Evolutionary conservation across 2,113 vertebrate genomes (phyloP), one percentile per base, ranked within the genome.

Genomic region (Alectura lathami): DNA sequence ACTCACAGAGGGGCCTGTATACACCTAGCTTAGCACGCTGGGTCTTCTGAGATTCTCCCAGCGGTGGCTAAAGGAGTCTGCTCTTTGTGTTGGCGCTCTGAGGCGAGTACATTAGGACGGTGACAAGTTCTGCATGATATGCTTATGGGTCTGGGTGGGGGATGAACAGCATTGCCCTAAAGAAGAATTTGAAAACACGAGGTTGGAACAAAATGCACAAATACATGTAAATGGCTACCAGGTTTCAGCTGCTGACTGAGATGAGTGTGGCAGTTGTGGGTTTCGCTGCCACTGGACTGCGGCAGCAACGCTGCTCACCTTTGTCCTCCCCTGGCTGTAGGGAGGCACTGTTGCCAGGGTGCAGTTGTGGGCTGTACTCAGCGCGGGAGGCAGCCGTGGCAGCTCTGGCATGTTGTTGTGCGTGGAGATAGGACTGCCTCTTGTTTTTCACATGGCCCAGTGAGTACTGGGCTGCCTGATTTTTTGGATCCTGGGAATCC

Each of bases 11-110:
- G 30, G 76, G 29, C 22, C 26, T 11, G 2, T 30, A 5, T 10
- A 74, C 22, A 42, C 30, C 30, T 43, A 8, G n/a, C 36, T 3
- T 62, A 56, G 8, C 17, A 48, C 32, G 3, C 0, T 5, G 7
- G 26, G 29, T 54, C 26, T 40, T 40, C 16, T 17, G 16, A 85
- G n/a, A 36, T 53, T 76, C 24, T 42, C 64, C 36, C 29, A 68
- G 34, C 21, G 57, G 0, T 9, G 29, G 51, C 21, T 42, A 34
- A 38, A 42, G 22, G 3, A 23, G 13, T 70, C 34, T 27, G 1
- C 73, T 53, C 40, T 47, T 17, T 56, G 22, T 63, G 43, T 56
- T 24, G 48, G 75, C 60, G 6, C 59, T 38, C 34, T 38, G 27
- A 42, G 38, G 21, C 11, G 48, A 13, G 7, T 50, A 17, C 18